Evolutionary conservation across 2,888 invertebrate genomes (phyloP), one percentile per base, ranked within the genome.

Genomic region (Achlya flavicornis): DNA sequence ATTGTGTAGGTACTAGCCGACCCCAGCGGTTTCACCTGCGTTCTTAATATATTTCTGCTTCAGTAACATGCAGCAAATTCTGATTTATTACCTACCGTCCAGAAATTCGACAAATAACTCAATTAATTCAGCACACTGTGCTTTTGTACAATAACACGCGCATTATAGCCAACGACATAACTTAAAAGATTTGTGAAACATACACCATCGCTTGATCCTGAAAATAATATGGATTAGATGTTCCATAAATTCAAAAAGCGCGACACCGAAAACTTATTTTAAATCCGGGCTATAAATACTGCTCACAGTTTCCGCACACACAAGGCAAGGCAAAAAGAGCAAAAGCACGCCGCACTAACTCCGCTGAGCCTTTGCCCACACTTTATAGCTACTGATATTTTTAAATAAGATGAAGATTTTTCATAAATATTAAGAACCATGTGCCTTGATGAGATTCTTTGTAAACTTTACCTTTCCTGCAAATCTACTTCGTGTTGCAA

Each of bases 201-300:
- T 41, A 59, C 41, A 60, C 41, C 58, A 33, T 38, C n/a, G n/a
- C 10, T 19, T 53, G n/a, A 53, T 16, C 58, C 38, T 14, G 16
- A 11, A 41, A 41, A 41, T 60, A 43, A 58, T 70, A 66, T 66
- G 65, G 65, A 66, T 35, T 62, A 62, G 16, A 74, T 69, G 69
- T 63, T 65, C 64, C 66, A 74, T 72, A 76, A 74, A 75, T 76
- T 71, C 66, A 63, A 61, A 62, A 66, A 63, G 62, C 62, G 65
- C 59, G 65, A 70, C 69, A 64, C 61, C 61, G 32, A 53, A 62
- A 73, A 76, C 77, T 64, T 77, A 76, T 78, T 72, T 73, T 72
- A 66, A 70, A 74, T 70, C 79, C 69, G 66, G 76, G 65, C 82
- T 83, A 82, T 80, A 82, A 81, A 85, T 84, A 83, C 76, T 72